Base-by-base conservation (phyloP, 1,140 invertebrate genomes). In the Pseudomyrmex concolor region DNA sequence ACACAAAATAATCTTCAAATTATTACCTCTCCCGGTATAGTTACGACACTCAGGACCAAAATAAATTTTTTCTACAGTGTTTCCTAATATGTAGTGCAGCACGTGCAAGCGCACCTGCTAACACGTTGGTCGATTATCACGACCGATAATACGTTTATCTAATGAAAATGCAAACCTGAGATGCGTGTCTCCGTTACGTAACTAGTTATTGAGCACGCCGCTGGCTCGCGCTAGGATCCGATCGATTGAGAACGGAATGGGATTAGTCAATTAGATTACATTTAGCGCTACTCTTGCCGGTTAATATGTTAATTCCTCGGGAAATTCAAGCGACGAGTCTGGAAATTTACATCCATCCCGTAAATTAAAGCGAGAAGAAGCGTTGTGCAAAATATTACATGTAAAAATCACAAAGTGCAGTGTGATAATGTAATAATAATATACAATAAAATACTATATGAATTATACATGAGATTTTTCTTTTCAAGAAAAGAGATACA, bases 111-210 rank as follows among this genome's bases (percentile, higher is more conserved):
- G 54, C 51, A 72, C 25, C 45, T 68, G 63, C 54, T 55, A 1
- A 43, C 63, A 34, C 34, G 45, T 5, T n/a, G 54, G 59, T 68
- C 50, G 62, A 68, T 85, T 84, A 74, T 85, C 70, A 62, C 57
- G 48, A 45, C 12, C 51, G 70, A 68, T 84, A 63, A 68, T 85
- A 85, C 51, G 55, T 85, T 84, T 62, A 50, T 84, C 84, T 76
- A 85, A 85, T 85, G 63, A 83, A 68, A 85, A 84, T 84, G 62
- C 70, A 34, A 71, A 80, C 13, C 43, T 19, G 17, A 72, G 51
- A 50, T 67, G 54, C 57, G 48, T 76, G 50, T 15, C 50, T 74
- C 57, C 19, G 55, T 85, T 85, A 76, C 55, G 50, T 76, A 85
- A 84, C 63, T 17, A 43, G 10, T 63, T 74, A 63, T 19, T 17